phyloP scores from a whole-genome alignment of 2,797 vertebrate species.

The Oophaga sylvatica region DNA sequence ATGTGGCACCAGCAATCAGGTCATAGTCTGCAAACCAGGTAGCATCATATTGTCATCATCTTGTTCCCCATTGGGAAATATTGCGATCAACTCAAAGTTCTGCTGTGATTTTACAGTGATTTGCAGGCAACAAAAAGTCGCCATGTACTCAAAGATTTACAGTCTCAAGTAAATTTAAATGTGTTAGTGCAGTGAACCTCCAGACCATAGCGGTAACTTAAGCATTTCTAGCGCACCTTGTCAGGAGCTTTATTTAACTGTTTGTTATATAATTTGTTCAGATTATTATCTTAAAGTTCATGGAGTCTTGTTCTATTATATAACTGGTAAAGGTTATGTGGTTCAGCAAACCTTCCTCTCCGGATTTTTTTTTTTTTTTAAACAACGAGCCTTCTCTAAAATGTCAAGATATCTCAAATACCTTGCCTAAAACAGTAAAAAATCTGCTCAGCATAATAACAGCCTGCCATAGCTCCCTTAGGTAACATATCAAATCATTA shows the following conservation, averaged over 20 bases:
- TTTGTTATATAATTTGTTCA: slow-evolving; percentile 3
- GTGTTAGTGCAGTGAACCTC: background rate
- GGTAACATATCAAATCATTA: slow-evolving; percentile 42
- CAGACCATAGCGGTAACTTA: background rate
- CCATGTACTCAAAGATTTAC: too few species aligned
- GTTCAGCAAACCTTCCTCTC: slow-evolving; percentile 40
- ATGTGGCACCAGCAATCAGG: too few species aligned
- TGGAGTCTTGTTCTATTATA: slow-evolving; percentile 17
- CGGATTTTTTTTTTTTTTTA: slow-evolving; percentile 20
- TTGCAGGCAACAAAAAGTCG: too few species aligned
- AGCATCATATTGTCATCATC: too few species aligned
- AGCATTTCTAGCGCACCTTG: background rate
- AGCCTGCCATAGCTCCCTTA: slow-evolving; percentile 38
- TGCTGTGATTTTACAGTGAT: too few species aligned
- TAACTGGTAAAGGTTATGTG: slow-evolving; percentile 32
- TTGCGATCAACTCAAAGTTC: too few species aligned
- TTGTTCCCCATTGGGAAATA: too few species aligned
- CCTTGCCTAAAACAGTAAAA: slow-evolving; percentile 32
- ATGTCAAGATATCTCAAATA: slow-evolving; percentile 41
- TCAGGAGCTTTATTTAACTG: slow-evolving; percentile 14
- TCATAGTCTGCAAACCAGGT: too few species aligned
- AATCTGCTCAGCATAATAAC: slow-evolving; percentile 34
- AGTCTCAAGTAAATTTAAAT: too few species aligned
- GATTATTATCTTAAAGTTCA: slow-evolving; percentile 37
- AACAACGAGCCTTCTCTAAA: slow-evolving; percentile 43